Evolutionary conservation across 2,113 vertebrate species (phyloP).

Genomic region (Burhinus oedicnemus): DNA sequence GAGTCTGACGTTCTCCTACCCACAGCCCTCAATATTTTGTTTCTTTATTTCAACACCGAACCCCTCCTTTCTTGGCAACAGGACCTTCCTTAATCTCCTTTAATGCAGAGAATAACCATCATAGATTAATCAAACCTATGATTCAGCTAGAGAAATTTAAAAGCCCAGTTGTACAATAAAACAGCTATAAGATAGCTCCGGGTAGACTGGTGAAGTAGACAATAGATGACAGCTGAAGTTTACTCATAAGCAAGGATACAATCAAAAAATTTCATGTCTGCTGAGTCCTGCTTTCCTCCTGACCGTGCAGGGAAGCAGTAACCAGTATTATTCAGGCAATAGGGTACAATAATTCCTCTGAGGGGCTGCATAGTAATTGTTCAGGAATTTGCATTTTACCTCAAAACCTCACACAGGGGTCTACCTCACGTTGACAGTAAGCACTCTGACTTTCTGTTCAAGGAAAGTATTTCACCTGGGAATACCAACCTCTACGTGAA

Average conservation of each 20-base stretch:
- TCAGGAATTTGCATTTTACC: not conserved
- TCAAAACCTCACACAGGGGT: not conserved
- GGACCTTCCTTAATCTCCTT: not conserved
- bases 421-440: not conserved
- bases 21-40: not conserved
- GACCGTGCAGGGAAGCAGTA: not conserved
- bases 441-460: not conserved
- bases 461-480: not conserved
- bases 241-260: not conserved
- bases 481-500: not conserved
- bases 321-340: not conserved
- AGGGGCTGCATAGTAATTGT: not conserved
- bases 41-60: not conserved
- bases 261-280: not conserved
- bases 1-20: not conserved
- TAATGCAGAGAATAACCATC: not conserved
- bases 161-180: not conserved
- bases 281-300: not conserved
- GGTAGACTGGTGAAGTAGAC: not conserved
- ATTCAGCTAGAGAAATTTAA: not conserved
- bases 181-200: not conserved
- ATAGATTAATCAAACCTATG: not conserved
- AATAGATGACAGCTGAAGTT: not conserved
- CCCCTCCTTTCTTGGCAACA: not conserved
- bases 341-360: not conserved